These are phyloP conservation scores for Anniella stebbinsi DNA, from an alignment of 2,797 vertebrate genomes.

Conservation along the genomic window DNA sequence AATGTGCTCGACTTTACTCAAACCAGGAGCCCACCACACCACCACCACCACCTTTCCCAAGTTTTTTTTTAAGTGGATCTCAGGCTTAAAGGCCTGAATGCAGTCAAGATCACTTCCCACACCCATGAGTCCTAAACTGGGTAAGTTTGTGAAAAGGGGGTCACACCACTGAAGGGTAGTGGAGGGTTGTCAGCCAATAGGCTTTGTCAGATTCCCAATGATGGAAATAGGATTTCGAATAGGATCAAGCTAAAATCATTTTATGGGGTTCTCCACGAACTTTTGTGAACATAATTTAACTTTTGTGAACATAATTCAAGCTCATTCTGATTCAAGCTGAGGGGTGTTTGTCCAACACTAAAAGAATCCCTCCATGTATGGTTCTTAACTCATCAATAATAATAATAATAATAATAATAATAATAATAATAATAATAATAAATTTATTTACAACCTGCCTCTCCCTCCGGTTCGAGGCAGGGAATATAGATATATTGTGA, in stretches of 20 bases:
- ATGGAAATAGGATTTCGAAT: background rate
- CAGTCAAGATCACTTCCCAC: background rate
- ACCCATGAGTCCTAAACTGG: too few relatives aligned
- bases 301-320: background rate
- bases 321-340: background rate
- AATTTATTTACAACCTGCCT: too few relatives aligned
- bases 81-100: background rate
- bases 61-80: background rate
- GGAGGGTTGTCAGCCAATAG: background rate
- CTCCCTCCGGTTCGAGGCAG: too few relatives aligned
- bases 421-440: too few relatives aligned
- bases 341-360: background rate
- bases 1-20: background rate
- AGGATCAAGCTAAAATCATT: background rate
- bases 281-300: background rate
- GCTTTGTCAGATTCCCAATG: background rate
- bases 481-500: too few relatives aligned
- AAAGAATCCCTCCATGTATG: background rate
- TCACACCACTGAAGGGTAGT: background rate
- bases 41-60: background rate
- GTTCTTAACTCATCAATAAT: background rate
- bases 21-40: background rate
- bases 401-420: too few relatives aligned
- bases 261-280: accelerated
- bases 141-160: background rate